Evolutionary conservation across 2,888 invertebrate species (phyloP), one percentile per base, ranked within the genome.

Genomic region (Troides oblongomaculatus): DNA sequence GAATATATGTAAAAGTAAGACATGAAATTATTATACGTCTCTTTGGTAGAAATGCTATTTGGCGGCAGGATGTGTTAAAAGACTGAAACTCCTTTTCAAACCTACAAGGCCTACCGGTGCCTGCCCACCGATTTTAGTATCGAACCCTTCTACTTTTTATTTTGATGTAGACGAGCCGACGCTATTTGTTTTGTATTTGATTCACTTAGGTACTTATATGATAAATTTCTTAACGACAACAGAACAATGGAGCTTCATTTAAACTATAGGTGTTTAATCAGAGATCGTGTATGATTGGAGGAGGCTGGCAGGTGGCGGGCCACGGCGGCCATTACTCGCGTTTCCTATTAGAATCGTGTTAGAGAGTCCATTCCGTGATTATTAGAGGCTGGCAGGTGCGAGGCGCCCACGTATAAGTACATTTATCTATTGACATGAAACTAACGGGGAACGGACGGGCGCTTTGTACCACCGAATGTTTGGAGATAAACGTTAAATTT

Each of bases 261-360:
- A 71, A 71, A 71, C 71, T 65, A 56, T 68, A 68, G 71, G 71
- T 68, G 71, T 71, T 68, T 68, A 62, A 67, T 70, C 46, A 59
- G 64, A 71, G 68, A 66, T 69, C 50, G 61, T 68, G 70, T 72
- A 75, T 75, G 83, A 84, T 84, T 84, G 84, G 83, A 78, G 76
- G 71, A 64, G 59, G 61, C 68, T 80, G 80, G 74, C 71, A 67
- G 72, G 71, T 76, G 77, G 87, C 88, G 89, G 89, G 86, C 30
- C 30, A 30, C 30, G 30, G 30, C 79, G 78, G 77, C 77, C 79
- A 76, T 79, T 77, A 79, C 79, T 79, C 83, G 80, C 79, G 83
- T 89, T 88, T 90, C 91, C 89, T 89, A 90, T 92, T 92, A 90
- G 90, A 89, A 87, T 86, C 88, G 82, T 82, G 83, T 84, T 83